Percentiles rank a stretch among this genome's conserved stretches.
These are phyloP conservation scores for Odontomyia ornata DNA, from an alignment of 2,888 invertebrate genomes.

Conservation along the genomic window DNA sequence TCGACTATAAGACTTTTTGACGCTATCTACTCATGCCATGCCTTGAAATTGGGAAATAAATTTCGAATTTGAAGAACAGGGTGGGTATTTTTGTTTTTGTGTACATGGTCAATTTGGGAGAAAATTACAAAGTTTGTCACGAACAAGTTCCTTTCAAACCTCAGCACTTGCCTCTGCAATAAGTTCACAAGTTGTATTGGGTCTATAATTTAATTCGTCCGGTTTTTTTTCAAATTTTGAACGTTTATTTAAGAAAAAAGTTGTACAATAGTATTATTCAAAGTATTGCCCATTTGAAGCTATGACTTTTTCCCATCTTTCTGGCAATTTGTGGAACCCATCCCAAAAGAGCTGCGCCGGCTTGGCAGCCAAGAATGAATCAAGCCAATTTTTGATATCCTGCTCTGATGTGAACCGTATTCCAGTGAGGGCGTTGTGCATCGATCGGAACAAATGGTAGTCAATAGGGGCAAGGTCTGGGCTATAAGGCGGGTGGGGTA, in stretches of 20 bases:
- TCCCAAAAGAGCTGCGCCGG: conserved; percentile 6
- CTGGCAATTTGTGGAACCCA: conserved; percentile 38
- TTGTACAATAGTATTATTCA: conserved; percentile 14
- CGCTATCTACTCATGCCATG: too few species aligned
- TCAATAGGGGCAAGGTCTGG: conserved; percentile 37
- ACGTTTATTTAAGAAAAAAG: conserved; percentile 1
- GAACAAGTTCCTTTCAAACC: too few species aligned
- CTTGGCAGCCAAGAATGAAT: conserved; percentile 43
- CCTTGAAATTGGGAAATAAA: too few species aligned
- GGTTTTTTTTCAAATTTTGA: too few species aligned
- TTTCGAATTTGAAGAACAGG: too few species aligned
- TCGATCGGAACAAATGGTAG: conserved; percentile 40
- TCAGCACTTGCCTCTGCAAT: too few species aligned
- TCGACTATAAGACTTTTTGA: too few species aligned
- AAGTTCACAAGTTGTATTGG: too few species aligned
- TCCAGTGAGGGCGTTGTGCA: conserved; percentile 40
- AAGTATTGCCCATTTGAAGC: conserved; percentile 44
- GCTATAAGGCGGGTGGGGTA: conserved; percentile 45
- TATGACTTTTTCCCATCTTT: conserved; percentile 8
- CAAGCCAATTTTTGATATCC: conserved; percentile 46
- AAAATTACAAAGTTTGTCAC: too few species aligned
- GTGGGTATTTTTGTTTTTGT: too few species aligned
- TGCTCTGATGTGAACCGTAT: conserved; percentile 36
- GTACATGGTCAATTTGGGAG: too few species aligned
- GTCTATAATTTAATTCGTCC: too few species aligned